Conservation (phyloP, 1,140 invertebrate species). For the Sinonovacula constricta region DNA sequence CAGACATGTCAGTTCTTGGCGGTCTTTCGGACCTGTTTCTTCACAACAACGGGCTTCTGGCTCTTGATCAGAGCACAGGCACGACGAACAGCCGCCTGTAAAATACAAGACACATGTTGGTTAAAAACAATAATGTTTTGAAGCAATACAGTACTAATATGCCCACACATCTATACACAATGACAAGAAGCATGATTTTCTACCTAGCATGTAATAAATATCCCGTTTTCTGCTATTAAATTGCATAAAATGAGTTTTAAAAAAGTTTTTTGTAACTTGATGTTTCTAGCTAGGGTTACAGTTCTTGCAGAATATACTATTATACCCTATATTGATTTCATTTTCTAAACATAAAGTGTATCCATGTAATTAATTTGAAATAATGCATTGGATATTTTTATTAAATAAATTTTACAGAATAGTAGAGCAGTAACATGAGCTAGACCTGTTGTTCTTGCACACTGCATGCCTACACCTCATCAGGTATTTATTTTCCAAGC, state of each 20-base stretch:
- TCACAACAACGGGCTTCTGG: conserved; percentile 89
- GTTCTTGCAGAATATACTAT: no score
- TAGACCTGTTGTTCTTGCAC: no score
- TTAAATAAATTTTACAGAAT: no score
- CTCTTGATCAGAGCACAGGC: conserved; percentile 94
- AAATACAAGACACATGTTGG: conserved; percentile 50
- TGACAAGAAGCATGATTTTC: not conserved
- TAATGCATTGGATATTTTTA: no score
- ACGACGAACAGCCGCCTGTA: conserved; percentile 89
- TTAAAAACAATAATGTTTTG: not conserved
- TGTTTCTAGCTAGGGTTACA: not conserved
- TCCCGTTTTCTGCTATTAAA: not conserved
- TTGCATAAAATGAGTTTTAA: not conserved
- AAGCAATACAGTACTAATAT: not conserved
- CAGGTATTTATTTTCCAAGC: no score
- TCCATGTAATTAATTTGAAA: no score
- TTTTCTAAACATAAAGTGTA: no score
- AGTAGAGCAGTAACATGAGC: no score
- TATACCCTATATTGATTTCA: no score
- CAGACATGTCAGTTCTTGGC: conserved; percentile 76
- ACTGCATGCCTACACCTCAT: no score
- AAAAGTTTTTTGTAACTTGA: not conserved
- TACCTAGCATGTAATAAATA: not conserved
- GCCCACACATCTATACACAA: no score
- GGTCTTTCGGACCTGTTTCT: conserved; percentile 85